phyloP scores from a whole-genome alignment of 1,140 invertebrate genomes.

The Drosophila erecta region DNA sequence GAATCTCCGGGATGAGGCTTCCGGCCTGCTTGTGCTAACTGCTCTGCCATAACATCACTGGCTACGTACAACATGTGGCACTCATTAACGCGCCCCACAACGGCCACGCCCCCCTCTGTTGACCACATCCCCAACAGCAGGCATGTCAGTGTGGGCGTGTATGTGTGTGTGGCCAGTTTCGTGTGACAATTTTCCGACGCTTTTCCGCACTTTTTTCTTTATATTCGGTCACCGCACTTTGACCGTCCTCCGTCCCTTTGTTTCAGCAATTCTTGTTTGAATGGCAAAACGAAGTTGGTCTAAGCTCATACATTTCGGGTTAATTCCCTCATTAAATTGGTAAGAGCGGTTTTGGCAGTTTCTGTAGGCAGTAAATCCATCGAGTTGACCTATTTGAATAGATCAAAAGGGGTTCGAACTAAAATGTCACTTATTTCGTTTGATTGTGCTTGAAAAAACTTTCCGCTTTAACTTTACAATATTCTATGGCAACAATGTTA shows the following conservation, averaged over 20 bases:
- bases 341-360: background rate
- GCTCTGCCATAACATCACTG: constrained; percentile 16
- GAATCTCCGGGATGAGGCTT: constrained; percentile 7
- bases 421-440: too few species aligned
- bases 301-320: constrained; percentile 29
- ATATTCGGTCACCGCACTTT: constrained; percentile 12
- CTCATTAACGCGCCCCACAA: constrained; percentile 39
- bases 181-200: constrained; percentile 34
- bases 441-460: too few species aligned
- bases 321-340: constrained; percentile 35
- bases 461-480: too few species aligned
- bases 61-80: constrained; percentile 16
- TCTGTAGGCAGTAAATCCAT: background rate
- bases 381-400: background rate
- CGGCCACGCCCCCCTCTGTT: constrained; percentile 9
- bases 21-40: constrained; percentile 8
- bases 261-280: constrained; percentile 39
- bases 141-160: background rate
- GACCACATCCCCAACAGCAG: constrained; percentile 26
- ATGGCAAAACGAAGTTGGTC: constrained; percentile 35
- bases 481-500: too few species aligned
- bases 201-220: constrained; percentile 23
- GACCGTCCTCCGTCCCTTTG: constrained; percentile 11
- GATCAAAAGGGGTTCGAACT: background rate
- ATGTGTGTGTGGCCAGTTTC: constrained; percentile 15